Base-by-base conservation (phyloP, 53 echinoderm and acorn worm genomes). In the Stichopus horrens region DNA sequence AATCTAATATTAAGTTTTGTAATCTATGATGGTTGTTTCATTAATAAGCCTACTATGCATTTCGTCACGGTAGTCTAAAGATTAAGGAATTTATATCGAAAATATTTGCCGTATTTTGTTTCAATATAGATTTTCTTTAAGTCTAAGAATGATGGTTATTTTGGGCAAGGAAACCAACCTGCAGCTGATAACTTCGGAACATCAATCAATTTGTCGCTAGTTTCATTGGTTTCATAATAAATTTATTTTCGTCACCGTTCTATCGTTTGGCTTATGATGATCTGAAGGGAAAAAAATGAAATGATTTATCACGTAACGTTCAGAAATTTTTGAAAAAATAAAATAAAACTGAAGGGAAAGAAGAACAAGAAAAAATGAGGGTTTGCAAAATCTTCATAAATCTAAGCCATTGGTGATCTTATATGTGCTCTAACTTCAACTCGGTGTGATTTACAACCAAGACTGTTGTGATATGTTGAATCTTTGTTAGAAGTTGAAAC, bases 401-500 rank as follows among this genome's bases (percentile, higher is more conserved):
- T 81, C 81, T 58, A 71, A 37, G 2, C 37, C 71, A 18, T 71
- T 71, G 71, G 71, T 71, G 71, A 71, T 71, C 71, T 71, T 6
- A 23, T 23, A 21, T 81, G 81, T 56, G 56, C 58, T 55, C 81
- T 57, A 81, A 81, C 81, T 56, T 81, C 81, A 21, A 81, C 57
- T 53, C 81, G 21, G 71, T 55, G 19, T 81, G 81, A 81, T 81
- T 81, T 81, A 81, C 53, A 2, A 58, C 58, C 57, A 58, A 55
- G 56, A 16, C 81, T 56, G 16, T 55, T 18, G 81, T 81, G 57
- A 81, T 56, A 81, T 21, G 81, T 81, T 81, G 54, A 8, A 19
- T 52, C 75, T 56, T 10, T 81, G 58, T 56, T 58, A 57, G 81
- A 21, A 58, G 81, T 81, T 57, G 56, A 56, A 57, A 56, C 81